Evolutionary conservation across 2,888 invertebrate genomes (phyloP).

Genomic region (Nebria salina): DNA sequence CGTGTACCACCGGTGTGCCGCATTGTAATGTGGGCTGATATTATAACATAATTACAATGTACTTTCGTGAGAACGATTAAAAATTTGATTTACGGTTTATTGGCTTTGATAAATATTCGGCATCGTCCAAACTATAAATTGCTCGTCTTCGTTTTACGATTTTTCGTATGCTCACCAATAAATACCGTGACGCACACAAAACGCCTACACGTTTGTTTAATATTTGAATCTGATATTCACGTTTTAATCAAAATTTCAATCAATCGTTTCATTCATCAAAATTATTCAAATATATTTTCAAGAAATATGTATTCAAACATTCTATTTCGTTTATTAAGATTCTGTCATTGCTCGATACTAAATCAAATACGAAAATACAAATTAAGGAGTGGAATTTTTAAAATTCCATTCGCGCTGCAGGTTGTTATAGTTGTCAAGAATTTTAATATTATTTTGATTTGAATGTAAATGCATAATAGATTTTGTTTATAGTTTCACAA

Average conservation of each 20-base stretch:
- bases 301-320: too few species aligned
- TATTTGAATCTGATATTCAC: too few species aligned
- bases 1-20: constrained; percentile 4
- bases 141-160: background rate
- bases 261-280: too few species aligned
- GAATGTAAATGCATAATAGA: background rate
- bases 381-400: background rate
- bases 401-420: background rate
- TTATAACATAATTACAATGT: constrained; percentile 27
- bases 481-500: background rate
- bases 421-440: background rate
- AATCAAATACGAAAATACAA: background rate
- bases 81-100: constrained; percentile 27
- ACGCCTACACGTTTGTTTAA: background rate
- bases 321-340: background rate
- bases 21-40: constrained; percentile 30
- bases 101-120: constrained; percentile 17
- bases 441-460: background rate
- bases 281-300: too few species aligned
- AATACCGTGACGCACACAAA: background rate
- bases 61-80: constrained; percentile 26
- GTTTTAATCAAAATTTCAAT: too few species aligned
- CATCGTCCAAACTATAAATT: background rate
- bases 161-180: background rate
- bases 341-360: background rate